Base-by-base conservation (phyloP, 1,140 invertebrate species). In the Lineus longissimus region DNA sequence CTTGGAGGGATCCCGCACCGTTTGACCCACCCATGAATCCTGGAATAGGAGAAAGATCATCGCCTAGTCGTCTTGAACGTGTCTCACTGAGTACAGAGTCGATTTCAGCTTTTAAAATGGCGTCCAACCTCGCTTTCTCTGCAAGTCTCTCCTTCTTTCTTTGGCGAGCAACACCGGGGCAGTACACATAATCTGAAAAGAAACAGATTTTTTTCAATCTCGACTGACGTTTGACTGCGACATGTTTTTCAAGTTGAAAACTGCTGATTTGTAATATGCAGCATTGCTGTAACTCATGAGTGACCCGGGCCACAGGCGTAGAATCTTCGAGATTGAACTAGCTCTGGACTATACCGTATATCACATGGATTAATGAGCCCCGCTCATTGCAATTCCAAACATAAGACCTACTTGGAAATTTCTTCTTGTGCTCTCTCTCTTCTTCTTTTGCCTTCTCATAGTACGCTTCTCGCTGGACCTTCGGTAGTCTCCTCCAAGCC, bases 151-250 rank as follows among this genome's bases (percentile, higher is more conserved):
- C 47, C n/a, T 27, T 51, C 25, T 51, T 51, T n/a, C 25, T 51
- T n/a, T 51, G 47, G 4, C 47, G 47, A n/a, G 47, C 47, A n/a
- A 51, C 25, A 51, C 47, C 47, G 9, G 47, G 47, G n/a, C 47
- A 51, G n/a, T 51, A 51, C 4, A 51, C 25, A n/a, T 51, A 51
- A 51, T 51, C 47, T 51, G 47, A 23, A 51, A 51, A 7, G 47
- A 43, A 43, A 43, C 19, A 43, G 40, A 13, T 43, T 43, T 43
- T 19, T 43, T 13, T 43, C 11, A 43, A 13, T 43, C 40, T 43
- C 19, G 40, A 19, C 19, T 43, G n/a, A n/a, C n/a, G n/a, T n/a
- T n/a, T n/a, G n/a, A n/a, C n/a, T n/a, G n/a, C n/a, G n/a, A n/a
- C n/a, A n/a, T n/a, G 40, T 13, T 19, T 43, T 43, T 19, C 11